Conservation (phyloP, 2,113 vertebrate genomes). For the Calonectris borealis region DNA sequence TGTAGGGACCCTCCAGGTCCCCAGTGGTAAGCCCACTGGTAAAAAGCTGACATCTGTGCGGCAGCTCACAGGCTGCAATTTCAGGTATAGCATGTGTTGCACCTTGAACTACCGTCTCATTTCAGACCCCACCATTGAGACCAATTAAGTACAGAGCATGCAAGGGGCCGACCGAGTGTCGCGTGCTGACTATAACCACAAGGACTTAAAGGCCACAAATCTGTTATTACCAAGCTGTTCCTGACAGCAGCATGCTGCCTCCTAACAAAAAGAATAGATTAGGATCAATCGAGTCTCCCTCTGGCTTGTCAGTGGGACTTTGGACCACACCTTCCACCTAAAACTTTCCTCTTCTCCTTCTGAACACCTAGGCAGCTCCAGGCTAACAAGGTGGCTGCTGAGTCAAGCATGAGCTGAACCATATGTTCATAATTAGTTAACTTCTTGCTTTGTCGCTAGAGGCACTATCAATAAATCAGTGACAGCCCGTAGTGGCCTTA, state of each 20-base stretch:
- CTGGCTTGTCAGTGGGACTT: conserved; percentile 78
- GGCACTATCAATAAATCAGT: conserved; percentile 69
- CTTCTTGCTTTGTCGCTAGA: conserved; percentile 74
- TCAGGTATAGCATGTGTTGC: conserved; percentile 81
- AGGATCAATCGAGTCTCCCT: conserved; percentile 79
- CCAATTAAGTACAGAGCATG: conserved; percentile 75
- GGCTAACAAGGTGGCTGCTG: conserved; percentile 78
- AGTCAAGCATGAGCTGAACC: conserved; percentile 70
- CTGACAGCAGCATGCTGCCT: conserved; percentile 77
- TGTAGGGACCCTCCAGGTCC: conserved; percentile 26
- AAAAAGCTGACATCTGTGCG: conserved; percentile 79
- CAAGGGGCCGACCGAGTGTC: conserved; percentile 68
- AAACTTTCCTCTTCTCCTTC: conserved; percentile 71
- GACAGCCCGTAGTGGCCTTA: conserved; percentile 67
- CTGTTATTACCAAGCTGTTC: conserved; percentile 86
- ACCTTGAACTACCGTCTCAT: conserved; percentile 77
- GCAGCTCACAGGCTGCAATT: conserved; percentile 63
- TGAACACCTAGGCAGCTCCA: conserved; percentile 71
- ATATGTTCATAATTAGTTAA: conserved; percentile 84
- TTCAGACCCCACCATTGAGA: conserved; percentile 70
- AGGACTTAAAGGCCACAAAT: conserved; percentile 78
- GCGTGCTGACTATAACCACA: conserved; percentile 74
- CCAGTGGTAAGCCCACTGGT: conserved; percentile 52
- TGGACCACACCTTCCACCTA: conserved; percentile 77
- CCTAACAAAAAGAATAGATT: conserved; percentile 80